Evolutionary conservation across 30 jellyfish, hydroid and myxozoan species (phyloP), one percentile per base, ranked within the genome.

Genomic region (Turritopsis rubra): DNA sequence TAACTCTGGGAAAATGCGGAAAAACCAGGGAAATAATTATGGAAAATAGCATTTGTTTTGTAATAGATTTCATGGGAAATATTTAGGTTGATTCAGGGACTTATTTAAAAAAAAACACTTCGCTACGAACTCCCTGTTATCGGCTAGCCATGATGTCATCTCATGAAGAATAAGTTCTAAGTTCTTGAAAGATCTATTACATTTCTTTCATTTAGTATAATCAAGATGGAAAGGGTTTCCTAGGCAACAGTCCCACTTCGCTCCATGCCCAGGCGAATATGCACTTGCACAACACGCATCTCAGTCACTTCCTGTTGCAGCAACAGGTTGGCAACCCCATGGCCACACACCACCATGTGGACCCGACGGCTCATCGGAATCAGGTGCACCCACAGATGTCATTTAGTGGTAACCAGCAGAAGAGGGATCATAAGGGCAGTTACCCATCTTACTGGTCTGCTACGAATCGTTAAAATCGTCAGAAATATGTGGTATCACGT

Each of bases 401-500:
- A 53, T 80, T 80, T 65, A 80, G 81, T 80, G 83, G 66, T 16
- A 80, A 26, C 29, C 78, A 53, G 25, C 82, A 54, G 77, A 80
- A 80, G 65, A 53, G 77, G 54, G 87, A 80, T 29, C 60, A 22
- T 53, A 80, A 80, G 52, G 87, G 81, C 16, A 23, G 66, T 21
- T 80, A 80, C 29, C 87, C 54, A 27, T 80, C 87, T n/a, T 80
- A 30, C 82, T 80, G 87, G 87, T 80, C 87, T 70, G 87, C 71
- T 41, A 41, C 60, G 8, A 77, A 77, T 52, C 66, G 85, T 53
- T 77, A 77, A 52, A 77, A 3, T 1, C 81, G 60, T 41, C 13
- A 3, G 9, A 41, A 41, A 3, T 41, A 41, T 41, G 5, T 5
- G 60, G n/a, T n/a, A n/a, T 41, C 60, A 41, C 60, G 13, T 41